These are phyloP conservation scores for Scortum barcoo DNA, from an alignment of 2,113 vertebrate species.

Conservation along the genomic window DNA sequence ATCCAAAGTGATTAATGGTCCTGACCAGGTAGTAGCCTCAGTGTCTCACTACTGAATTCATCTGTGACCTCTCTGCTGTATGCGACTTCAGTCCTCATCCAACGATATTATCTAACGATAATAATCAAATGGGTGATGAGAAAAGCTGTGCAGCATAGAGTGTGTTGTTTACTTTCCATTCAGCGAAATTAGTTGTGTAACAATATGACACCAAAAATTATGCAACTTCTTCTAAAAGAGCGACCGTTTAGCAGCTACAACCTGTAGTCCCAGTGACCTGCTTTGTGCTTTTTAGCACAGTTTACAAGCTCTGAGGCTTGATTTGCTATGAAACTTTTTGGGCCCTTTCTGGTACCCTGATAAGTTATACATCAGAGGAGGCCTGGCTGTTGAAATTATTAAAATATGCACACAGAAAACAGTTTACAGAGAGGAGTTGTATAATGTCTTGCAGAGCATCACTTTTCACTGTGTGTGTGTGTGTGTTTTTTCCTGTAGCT, in stretches of 20 bases:
- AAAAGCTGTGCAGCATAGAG: neutral
- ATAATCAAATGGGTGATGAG: neutral
- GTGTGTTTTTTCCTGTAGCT: neutral
- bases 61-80: constrained; percentile 4
- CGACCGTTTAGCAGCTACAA: neutral
- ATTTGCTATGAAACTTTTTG: constrained; percentile 15
- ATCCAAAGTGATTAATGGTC: constrained; percentile 52
- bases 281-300: constrained; percentile 21
- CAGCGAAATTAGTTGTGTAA: neutral
- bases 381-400: constrained; percentile 20
- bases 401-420: constrained; percentile 52
- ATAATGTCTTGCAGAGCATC: neutral
- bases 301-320: constrained; percentile 5
- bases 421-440: constrained; percentile 12
- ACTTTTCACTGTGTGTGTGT: neutral
- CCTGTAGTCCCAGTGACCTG: constrained; percentile 1
- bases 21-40: constrained; percentile 20
- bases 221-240: neutral
- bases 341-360: constrained; percentile 21
- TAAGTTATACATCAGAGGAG: constrained; percentile 50
- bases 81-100: constrained; percentile 14
- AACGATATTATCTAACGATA: constrained; percentile 9
- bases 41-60: constrained; percentile 16
- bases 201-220: constrained; percentile 2
- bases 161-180: neutral